phyloP scores from a whole-genome alignment of 2,113 vertebrate species.

The Alectura lathami region DNA sequence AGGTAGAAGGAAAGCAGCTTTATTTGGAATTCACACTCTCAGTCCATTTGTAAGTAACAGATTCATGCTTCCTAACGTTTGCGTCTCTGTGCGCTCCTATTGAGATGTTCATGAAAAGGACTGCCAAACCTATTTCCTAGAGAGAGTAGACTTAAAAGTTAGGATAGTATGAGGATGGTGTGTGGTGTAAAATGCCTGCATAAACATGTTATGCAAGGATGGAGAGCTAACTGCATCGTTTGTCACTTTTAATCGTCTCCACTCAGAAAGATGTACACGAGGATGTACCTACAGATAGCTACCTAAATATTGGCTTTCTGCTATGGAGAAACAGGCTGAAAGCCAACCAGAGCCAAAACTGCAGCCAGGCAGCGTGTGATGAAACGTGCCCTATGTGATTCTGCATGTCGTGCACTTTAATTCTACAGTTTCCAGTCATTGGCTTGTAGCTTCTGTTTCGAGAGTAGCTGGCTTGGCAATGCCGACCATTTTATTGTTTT shows the following conservation, averaged over 20 bases:
- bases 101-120: constrained; percentile 47
- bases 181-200: constrained; percentile 41
- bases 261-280: background rate
- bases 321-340: background rate
- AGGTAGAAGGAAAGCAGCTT: constrained; percentile 49
- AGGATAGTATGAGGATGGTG: constrained; percentile 33
- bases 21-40: constrained; percentile 35
- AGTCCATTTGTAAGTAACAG: constrained; percentile 65
- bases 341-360: background rate
- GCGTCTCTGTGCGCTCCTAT: constrained; percentile 59
- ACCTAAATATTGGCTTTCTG: background rate
- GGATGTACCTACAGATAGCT: background rate
- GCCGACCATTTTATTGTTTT: background rate
- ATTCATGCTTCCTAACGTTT: constrained; percentile 62
- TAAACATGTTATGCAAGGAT: constrained; percentile 64
- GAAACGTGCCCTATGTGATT: background rate
- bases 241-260: constrained; percentile 52
- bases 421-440: background rate
- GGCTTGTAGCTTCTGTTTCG: background rate
- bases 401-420: background rate
- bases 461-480: background rate
- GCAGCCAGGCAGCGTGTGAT: background rate
- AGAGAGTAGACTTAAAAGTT: constrained; percentile 27
- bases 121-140: constrained; percentile 47
- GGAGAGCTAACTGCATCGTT: constrained; percentile 49